Base-by-base conservation (phyloP, 2,888 invertebrate genomes). In the Coremacera marginata region DNA sequence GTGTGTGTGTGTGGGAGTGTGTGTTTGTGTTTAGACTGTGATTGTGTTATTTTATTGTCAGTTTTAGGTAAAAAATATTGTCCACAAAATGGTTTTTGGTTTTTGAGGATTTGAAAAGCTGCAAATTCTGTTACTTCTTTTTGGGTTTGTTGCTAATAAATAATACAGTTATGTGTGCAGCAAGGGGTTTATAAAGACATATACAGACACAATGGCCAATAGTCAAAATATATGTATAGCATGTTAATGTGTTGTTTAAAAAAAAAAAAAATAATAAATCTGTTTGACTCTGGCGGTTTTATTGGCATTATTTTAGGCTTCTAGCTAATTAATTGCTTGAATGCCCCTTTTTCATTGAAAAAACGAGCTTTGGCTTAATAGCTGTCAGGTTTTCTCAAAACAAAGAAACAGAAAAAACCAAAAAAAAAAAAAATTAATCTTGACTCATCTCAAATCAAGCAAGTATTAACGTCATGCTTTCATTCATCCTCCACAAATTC, bases 11-110 rank as follows among this genome's bases (percentile, higher is more conserved):
- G n/a, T n/a, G n/a, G n/a, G n/a, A n/a, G 31, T 27, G 63, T 65
- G 9, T 16, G 63, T 34, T 65, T 44, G 44, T 11, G 14, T 44
- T 44, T 44, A 34, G 34, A 31, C 31, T 37, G n/a, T 65, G 63
- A 31, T 16, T 27, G 63, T 34, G 63, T 34, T 65, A 65, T 65
- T 65, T 65, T 65, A 65, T 65, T 80, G 77, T 80, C 57, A 79
- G 70, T 75, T 80, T 74, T 70, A 71, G 78, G 74, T 74, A 78
- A 77, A 80, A 80, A 80, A 80, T 80, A 79, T 79, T 79, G 76
- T 80, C 71, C 77, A 78, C 77, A 79, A 80, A 78, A 78, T 71
- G 65, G 74, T 65, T 65, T n/a, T 27, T 34, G 11, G 63, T 34
- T 65, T 34, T 65, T 34, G 22, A 60, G 16, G 60, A 60, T 60